phyloP scores from a whole-genome alignment of 2,888 invertebrate genomes.

The Melitaea athalia region DNA sequence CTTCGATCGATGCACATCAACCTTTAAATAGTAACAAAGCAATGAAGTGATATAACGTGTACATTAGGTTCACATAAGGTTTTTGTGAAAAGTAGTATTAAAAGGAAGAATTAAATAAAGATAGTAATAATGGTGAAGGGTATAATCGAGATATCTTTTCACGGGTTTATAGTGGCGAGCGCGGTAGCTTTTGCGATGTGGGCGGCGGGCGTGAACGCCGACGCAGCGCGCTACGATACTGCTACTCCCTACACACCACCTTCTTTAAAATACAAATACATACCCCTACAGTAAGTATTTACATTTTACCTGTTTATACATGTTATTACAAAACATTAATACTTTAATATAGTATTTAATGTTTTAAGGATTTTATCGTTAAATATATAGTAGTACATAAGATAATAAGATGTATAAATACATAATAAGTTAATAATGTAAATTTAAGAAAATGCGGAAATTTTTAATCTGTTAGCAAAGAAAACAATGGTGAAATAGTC shows the following conservation, averaged over 20 bases:
- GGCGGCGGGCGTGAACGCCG: constrained; percentile 64
- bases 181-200: constrained; percentile 61
- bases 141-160: constrained; percentile 58
- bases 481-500: no score
- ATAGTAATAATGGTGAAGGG: constrained; percentile 41
- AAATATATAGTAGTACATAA: no score
- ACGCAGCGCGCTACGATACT: constrained; percentile 62
- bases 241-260: constrained; percentile 72
- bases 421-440: no score
- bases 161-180: constrained; percentile 60
- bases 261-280: constrained; percentile 65
- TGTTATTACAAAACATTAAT: no score
- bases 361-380: no score
- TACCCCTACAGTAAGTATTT: constrained; percentile 70
- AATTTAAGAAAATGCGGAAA: no score
- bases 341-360: no score
- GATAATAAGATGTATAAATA: no score
- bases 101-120: background rate
- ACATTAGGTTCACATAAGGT: background rate
- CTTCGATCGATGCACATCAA: constrained; percentile 54
- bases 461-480: no score
- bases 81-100: background rate
- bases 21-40: constrained; percentile 29
- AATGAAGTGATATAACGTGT: background rate
- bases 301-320: background rate